phyloP scores from a whole-genome alignment of 2,113 vertebrate species.

The Oryzias celebensis region DNA sequence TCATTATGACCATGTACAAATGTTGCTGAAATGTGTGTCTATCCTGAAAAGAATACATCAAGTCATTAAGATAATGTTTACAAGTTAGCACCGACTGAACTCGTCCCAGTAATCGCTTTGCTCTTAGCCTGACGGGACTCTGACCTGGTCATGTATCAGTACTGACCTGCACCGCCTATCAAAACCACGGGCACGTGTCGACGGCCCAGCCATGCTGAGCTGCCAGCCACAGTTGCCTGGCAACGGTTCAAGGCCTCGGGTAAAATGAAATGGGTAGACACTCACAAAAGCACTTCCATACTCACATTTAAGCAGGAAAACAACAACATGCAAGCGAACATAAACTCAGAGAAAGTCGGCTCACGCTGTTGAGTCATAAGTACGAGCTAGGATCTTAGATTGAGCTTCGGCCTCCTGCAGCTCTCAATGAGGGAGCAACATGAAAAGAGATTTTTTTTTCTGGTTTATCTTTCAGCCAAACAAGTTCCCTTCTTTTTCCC shows the following conservation, averaged over 20 bases:
- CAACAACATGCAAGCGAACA: slow-evolving; percentile 23
- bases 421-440: slow-evolving; percentile 29
- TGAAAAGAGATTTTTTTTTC: slow-evolving; percentile 22
- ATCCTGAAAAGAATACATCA: slow-evolving; percentile 17
- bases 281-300: slow-evolving; percentile 55
- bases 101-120: slow-evolving; percentile 36
- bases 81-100: slow-evolving; percentile 18
- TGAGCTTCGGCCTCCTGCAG: slow-evolving; percentile 1
- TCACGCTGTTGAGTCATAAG: neutral
- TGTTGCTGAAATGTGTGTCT: slow-evolving; percentile 11
- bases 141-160: slow-evolving; percentile 50
- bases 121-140: slow-evolving; percentile 42
- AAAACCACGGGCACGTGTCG: slow-evolving; percentile 57
- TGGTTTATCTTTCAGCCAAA: slow-evolving; percentile 39
- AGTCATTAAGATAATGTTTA: slow-evolving; percentile 32
- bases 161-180: slow-evolving; percentile 53
- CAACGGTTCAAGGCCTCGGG: slow-evolving; percentile 76
- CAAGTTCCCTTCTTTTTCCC: slow-evolving; percentile 22
- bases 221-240: slow-evolving; percentile 77
- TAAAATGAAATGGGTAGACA: slow-evolving; percentile 66
- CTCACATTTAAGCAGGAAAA: slow-evolving; percentile 50
- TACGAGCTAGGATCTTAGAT: slow-evolving; percentile 12
- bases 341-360: neutral
- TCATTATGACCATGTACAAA: slow-evolving; percentile 13
- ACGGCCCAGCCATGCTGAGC: slow-evolving; percentile 51